Base-by-base conservation (phyloP, 2,888 invertebrate species). In the Harmothoe impar region DNA sequence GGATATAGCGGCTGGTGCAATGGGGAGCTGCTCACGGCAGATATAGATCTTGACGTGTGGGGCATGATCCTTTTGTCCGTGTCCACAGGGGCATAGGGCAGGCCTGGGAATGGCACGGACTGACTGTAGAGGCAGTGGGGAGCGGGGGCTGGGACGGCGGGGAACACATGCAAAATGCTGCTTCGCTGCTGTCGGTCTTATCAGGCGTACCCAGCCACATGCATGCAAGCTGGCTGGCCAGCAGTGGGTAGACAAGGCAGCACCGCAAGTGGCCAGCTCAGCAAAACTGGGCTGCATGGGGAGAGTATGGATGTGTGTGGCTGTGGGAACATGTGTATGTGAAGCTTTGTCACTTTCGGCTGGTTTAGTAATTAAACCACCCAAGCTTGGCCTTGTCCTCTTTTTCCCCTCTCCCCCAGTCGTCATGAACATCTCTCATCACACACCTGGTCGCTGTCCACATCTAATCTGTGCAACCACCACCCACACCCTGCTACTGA, bases 31-130 rank as follows among this genome's bases (percentile, higher is more conserved):
- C 72, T 29, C 29, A 72, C 7, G 72, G 25, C 62, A 72, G 72
- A 72, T 72, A 72, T 25, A 25, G 72, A 72, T 72, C 72, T 72
- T 72, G 72, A 72, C 72, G 29, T 72, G 72, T 29, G 29, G 31
- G 31, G 29, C 29, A 29, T 72, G 72, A 72, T 72, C 72, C 72
- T 25, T 72, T 29, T 72, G 29, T 72, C 72, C 20, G 20, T 62
- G 62, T 62, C 29, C 31, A 29, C 31, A 25, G 29, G 72, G 25
- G 68, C 17, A 12, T 12, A n/a, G n/a, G 68, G n/a, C 72, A 15
- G 15, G 72, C 29, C 72, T 25, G 15, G 72, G 29, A 29, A 15
- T 29, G 62, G 62, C 23, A 62, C 62, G 62, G 62, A 3, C 62
- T 72, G 29, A 29, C 72, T 43, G 43, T 10, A 3, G 43, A 7